phyloP scores from a whole-genome alignment of 2,888 invertebrate species.

The Spialia ferax region DNA sequence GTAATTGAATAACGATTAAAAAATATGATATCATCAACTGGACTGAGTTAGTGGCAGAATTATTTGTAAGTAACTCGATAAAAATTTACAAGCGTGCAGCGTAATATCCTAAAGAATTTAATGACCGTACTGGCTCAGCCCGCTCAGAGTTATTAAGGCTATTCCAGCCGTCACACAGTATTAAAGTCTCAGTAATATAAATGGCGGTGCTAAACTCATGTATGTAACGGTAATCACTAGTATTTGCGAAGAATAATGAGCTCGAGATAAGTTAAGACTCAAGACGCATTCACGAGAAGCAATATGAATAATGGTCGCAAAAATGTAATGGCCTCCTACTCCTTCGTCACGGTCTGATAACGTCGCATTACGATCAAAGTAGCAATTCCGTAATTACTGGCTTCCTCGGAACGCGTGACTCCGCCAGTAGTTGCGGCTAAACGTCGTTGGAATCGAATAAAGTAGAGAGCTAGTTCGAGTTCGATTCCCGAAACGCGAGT shows the following conservation, averaged over 20 bases:
- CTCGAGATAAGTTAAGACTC: conserved; percentile 61
- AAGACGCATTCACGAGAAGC: conserved; percentile 49
- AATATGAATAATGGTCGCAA: conserved; percentile 63
- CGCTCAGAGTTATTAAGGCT: conserved; percentile 39
- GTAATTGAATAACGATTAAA: conserved; percentile 38
- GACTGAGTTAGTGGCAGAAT: conserved; percentile 35
- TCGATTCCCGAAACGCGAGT: conserved; percentile 71
- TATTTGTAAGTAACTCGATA: conserved; percentile 38
- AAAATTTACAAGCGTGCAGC: conserved; percentile 40
- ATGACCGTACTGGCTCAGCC: conserved; percentile 38
- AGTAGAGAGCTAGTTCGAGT: conserved; percentile 41
- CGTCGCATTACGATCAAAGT: conserved; percentile 58
- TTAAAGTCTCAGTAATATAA: conserved; percentile 45
- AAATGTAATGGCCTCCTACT: conserved; percentile 67
- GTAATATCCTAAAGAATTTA: conserved; percentile 43
- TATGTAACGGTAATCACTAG: conserved; percentile 49
- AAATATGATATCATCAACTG: conserved; percentile 38
- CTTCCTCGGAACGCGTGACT: conserved; percentile 58
- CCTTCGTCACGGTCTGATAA: conserved; percentile 72
- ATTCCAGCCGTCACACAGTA: conserved; percentile 41
- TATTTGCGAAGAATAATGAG: conserved; percentile 57
- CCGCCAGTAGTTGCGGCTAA: conserved; percentile 52
- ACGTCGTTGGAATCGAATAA: conserved; percentile 50
- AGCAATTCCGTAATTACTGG: conserved; percentile 61
- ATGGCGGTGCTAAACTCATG: conserved; percentile 47